These are phyloP conservation scores for Hyles vespertilio DNA, from an alignment of 1,140 invertebrate species.

Conservation along the genomic window DNA sequence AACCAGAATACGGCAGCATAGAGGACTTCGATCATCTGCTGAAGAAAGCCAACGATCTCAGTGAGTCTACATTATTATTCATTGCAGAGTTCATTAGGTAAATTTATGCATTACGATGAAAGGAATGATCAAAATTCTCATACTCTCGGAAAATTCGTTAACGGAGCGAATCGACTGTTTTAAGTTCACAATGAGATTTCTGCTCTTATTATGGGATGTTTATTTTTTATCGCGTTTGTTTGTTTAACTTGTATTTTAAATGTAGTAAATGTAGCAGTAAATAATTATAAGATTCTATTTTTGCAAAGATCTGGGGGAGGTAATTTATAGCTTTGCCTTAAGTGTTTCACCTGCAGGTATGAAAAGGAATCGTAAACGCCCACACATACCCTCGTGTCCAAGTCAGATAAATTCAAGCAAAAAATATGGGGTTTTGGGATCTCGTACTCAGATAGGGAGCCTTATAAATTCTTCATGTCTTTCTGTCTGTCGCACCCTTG, in stretches of 20 bases:
- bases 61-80: slow-evolving; percentile 47
- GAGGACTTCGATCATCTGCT: slow-evolving; percentile 79
- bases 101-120: slow-evolving; percentile 37
- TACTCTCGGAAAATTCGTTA: slow-evolving; percentile 17
- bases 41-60: slow-evolving; percentile 60
- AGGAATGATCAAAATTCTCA: slow-evolving; percentile 25
- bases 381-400: neutral
- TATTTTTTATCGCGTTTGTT: too few relatives aligned
- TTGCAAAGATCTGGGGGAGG: neutral
- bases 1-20: slow-evolving; percentile 78
- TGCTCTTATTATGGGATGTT: too few relatives aligned
- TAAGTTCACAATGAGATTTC: slow-evolving; percentile 23
- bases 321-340: neutral
- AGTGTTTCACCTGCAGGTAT: neutral
- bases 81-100: slow-evolving; percentile 27
- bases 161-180: slow-evolving; percentile 16
- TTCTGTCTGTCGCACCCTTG: too few relatives aligned
- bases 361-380: neutral
- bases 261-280: neutral
- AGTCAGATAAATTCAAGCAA: too few relatives aligned
- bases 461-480: too few relatives aligned
- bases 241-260: neutral
- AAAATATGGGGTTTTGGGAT: too few relatives aligned
- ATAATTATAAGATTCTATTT: neutral
- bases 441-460: too few relatives aligned